These are phyloP conservation scores for Hymenochirus boettgeri DNA, from an alignment of 2,113 vertebrate species.

Conservation along the genomic window DNA sequence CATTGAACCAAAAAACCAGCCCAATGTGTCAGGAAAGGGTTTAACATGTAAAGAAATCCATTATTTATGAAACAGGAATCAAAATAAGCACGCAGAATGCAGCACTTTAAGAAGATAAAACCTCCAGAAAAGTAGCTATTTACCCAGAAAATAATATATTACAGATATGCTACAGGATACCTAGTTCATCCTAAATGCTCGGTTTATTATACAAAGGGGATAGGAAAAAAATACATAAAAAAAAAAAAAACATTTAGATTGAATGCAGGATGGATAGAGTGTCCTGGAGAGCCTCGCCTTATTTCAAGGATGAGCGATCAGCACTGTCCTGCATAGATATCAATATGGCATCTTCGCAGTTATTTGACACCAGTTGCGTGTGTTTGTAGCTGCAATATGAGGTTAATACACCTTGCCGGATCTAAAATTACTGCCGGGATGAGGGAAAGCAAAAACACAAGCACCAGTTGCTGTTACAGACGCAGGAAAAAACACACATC, in stretches of 20 bases:
- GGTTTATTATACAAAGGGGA: conserved; percentile 25
- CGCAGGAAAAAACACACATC: conserved; percentile 1
- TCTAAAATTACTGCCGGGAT: conserved; percentile 31
- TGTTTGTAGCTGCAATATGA: conserved; percentile 30
- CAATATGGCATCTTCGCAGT: conserved; percentile 35
- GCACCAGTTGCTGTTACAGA: conserved; percentile 24
- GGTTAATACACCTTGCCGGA: conserved; percentile 38
- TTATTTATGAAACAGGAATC: background rate
- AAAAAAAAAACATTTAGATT: conserved; percentile 27
- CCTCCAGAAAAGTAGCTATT: conserved; percentile 20
- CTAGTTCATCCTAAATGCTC: conserved; percentile 12
- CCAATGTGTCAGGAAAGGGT: too few relatives aligned
- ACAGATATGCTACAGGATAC: conserved; percentile 5
- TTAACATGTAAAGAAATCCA: too few relatives aligned
- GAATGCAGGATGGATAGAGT: conserved; percentile 9
- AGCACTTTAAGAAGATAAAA: conserved; percentile 15
- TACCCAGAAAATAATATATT: conserved; percentile 11
- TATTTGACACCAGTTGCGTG: conserved; percentile 26
- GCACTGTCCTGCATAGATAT: conserved; percentile 5
- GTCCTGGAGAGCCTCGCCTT: conserved; percentile 16
- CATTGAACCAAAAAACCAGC: too few relatives aligned
- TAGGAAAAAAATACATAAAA: too few relatives aligned
- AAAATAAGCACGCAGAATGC: conserved; percentile 10
- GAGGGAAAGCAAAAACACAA: conserved; percentile 34
- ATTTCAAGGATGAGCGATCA: conserved; percentile 31